Base-by-base conservation (phyloP, 2,113 vertebrate genomes). In the Scomber japonicus region DNA sequence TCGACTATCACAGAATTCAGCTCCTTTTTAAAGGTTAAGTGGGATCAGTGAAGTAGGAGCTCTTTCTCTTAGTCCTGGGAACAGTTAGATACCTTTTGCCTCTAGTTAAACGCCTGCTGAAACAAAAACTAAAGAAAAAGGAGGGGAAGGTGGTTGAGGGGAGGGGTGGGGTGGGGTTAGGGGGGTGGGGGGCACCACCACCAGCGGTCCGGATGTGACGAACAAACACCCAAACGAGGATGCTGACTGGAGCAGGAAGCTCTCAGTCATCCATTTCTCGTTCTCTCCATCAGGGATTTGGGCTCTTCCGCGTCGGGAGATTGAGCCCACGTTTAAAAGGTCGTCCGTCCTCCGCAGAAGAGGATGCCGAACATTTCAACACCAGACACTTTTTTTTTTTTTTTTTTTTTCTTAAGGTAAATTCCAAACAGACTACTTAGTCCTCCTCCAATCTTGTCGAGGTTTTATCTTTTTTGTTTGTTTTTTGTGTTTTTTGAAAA, bases 51-150 rank as follows among this genome's bases (percentile, higher is more conserved):
- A 61, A n/a, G n/a, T 70, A 40, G 73, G 57, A 56, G 27, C 17
- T 45, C 10, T 5, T 17, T 50, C 45, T 76, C 68, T 53, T 14
- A 24, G 44, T 74, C 57, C 77, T 50, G 63, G 73, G 66, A 84
- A 54, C 75, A 67, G 60, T 14, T 27, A 0, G 40, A 31, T 13
- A 49, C 19, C 46, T 40, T 16, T 63, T 40, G 60, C 46, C 80
- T 75, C 61, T 14, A 59, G 54, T 31, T 27, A 48, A 75, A 71
- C 1, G 77, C 82, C 82, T 89, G 85, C 82, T 87, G 84, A 83
- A 60, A 15, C 10, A 21, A 64, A 63, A 62, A n/a, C 10, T 17
- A 64, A 63, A 62, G 15, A 14, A 16, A 9, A 31, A 12, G 8
- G 2, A 7, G 16, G 19, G 12, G 49, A 11, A 8, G 44, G 35